Evolutionary conservation across 2,797 vertebrate genomes (phyloP).

Genomic region (Bovichtus diacanthus): DNA sequence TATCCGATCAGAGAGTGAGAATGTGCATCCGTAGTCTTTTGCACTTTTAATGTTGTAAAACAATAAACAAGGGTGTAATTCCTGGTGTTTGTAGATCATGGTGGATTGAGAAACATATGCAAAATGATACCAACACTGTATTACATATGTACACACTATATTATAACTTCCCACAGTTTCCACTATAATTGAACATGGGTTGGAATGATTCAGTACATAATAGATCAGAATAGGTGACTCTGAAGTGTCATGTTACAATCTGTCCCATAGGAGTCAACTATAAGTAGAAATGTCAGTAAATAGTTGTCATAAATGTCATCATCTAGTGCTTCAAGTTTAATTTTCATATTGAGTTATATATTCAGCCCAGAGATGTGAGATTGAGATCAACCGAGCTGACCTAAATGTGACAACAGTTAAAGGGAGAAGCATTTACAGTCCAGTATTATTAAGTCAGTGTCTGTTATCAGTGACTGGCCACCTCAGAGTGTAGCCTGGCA

Average conservation of each 20-base stretch:
- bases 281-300: not conserved
- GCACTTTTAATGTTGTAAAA: not conserved
- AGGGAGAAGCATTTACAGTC: conserved; percentile 12
- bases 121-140: not conserved
- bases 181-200: not conserved
- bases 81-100: not conserved
- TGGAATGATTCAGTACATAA: not conserved
- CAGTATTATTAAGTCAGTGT: conserved; percentile 26
- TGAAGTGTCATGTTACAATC: not conserved
- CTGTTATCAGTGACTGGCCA: conserved; percentile 55
- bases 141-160: not conserved
- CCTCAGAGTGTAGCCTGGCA: conserved; percentile 33
- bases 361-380: conserved; percentile 14
- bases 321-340: not conserved
- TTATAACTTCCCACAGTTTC: not conserved
- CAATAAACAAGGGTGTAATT: not conserved
- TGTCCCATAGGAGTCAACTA: not conserved
- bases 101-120: not conserved
- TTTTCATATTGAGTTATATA: not conserved
- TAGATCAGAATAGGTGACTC: not conserved
- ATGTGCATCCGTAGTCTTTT: not conserved
- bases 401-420: conserved; percentile 24
- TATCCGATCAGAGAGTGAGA: not conserved
- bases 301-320: not conserved
- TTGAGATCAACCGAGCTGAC: conserved; percentile 28